Base-by-base conservation (phyloP, 2,888 invertebrate genomes). In the Cheilosia soror region DNA sequence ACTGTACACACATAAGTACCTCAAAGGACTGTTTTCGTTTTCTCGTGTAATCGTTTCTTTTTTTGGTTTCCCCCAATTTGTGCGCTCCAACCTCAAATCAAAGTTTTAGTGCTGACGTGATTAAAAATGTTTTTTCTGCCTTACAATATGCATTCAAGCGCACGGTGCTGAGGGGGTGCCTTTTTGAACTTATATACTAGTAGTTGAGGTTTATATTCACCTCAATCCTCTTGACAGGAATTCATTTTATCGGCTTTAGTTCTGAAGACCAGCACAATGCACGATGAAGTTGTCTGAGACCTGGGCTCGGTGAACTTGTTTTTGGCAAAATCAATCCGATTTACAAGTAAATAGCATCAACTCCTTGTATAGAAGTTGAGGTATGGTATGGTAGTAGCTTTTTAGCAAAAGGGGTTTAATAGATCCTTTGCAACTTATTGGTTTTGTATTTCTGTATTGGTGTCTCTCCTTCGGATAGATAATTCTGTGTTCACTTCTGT, bases 81-180 rank as follows among this genome's bases (percentile, higher is more conserved):
- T 75, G 69, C 69, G 31, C 80, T 68, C n/a, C 33, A 68, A 80
- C 49, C 47, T 75, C 63, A 84, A 58, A 75, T 79, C 79, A 63
- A 84, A 80, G 80, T 80, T 84, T 71, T 53, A 55, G 53, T 75
- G 84, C 80, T 84, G 84, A 84, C 80, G 80, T 84, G 69, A 73
- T 75, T 80, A 68, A 62, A 78, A 83, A 44, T 65, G 31, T 47
- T 20, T 42, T 33, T n/a, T 49, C 57, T 49, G 53, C 25, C 42
- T 40, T 42, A 5, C 53, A 7, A 29, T 47, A 69, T 58, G 49
- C 58, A 71, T 49, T 37, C 20, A 31, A 25, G 42, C 27, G 15
- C 33, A 7, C 5, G 27, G 44, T 37, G 20, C 40, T 53, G 15
- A 7, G 25, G 62, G 40, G 40, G 11, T 20, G 37, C 11, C 40